Evolutionary conservation across 2,888 invertebrate species (phyloP), one percentile per base, ranked within the genome.

Genomic region (Rhorus exstirpatorius): DNA sequence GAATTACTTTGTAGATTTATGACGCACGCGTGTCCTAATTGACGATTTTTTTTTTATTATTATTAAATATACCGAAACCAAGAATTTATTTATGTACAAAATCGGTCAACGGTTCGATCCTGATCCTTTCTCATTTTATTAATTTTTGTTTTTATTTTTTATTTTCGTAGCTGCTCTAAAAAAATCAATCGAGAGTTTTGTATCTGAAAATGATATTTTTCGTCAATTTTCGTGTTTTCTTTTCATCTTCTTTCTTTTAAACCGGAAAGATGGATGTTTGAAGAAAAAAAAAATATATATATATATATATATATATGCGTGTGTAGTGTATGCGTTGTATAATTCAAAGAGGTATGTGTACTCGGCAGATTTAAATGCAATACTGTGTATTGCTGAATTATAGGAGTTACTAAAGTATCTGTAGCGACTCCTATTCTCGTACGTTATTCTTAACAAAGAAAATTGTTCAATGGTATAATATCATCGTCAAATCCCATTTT

Each of bases 381-480:
- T 89, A 88, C 88, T 81, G 58, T 89, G 89, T 89, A 89, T 88
- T 89, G 88, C 79, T 78, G 80, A 79, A 81, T 60, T 46, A 55
- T 61, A 72, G 81, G 60, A 84, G 85, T 85, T 84, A 81, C 44
- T 51, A 41, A 55, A 61, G 31, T 53, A 67, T 78, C 55, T 38
- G 8, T 55, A 61, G 60, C 49, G 55, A 78, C 74, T 74, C 68
- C 61, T 55, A 68, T 68, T 71, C 58, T 71, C 24, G 81, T 78
- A 78, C 81, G 84, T 86, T 85, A 79, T 82, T 85, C 49, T 63
- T 81, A 82, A 80, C 67, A 68, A 71, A 84, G 65, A 81, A 72
- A 85, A 84, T 81, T 49, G 51, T 81, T 38, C 10, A 61, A 46
- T 61, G 41, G 14, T 38, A 38, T 8, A 8, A 41, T 61, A n/a